phyloP scores from a whole-genome alignment of 2,797 vertebrate genomes.

The Brachyalestes nurse region DNA sequence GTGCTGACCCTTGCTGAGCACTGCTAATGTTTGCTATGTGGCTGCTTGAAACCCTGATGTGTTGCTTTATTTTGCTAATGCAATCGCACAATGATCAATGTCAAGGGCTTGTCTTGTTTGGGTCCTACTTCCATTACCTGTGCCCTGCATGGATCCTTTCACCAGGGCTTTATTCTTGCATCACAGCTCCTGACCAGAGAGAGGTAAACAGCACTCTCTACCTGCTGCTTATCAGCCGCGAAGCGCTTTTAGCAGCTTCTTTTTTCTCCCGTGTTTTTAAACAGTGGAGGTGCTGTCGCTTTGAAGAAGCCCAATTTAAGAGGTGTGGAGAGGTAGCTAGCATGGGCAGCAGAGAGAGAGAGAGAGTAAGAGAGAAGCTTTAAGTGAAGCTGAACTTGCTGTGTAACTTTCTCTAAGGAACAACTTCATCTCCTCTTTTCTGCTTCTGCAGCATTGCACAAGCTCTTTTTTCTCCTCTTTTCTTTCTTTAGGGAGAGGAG shows the following conservation, averaged over 20 bases:
- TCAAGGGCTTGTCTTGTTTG: background rate
- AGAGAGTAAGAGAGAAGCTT: background rate
- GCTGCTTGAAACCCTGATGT: background rate
- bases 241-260: slow-evolving; percentile 13
- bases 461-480: background rate
- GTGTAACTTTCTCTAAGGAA: background rate
- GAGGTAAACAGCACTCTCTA: slow-evolving; percentile 18
- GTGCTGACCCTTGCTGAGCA: slow-evolving; percentile 2
- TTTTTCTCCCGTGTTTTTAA: background rate
- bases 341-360: background rate
- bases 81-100: background rate
- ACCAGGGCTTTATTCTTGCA: slow-evolving; percentile 1
- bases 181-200: background rate
- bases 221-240: slow-evolving; percentile 22
- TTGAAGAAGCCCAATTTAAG: slow-evolving; percentile 10
- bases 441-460: background rate
- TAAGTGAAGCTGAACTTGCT: background rate
- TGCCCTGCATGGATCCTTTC: background rate
- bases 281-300: slow-evolving; percentile 13
- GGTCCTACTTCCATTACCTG: slow-evolving; percentile 11
- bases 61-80: slow-evolving; percentile 16
- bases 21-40: background rate
- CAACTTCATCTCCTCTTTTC: background rate
- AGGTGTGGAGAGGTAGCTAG: background rate
- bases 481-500: background rate